Evolutionary conservation across 2,888 invertebrate genomes (phyloP).

Genomic region (Thysanoteuthis rhombus): DNA sequence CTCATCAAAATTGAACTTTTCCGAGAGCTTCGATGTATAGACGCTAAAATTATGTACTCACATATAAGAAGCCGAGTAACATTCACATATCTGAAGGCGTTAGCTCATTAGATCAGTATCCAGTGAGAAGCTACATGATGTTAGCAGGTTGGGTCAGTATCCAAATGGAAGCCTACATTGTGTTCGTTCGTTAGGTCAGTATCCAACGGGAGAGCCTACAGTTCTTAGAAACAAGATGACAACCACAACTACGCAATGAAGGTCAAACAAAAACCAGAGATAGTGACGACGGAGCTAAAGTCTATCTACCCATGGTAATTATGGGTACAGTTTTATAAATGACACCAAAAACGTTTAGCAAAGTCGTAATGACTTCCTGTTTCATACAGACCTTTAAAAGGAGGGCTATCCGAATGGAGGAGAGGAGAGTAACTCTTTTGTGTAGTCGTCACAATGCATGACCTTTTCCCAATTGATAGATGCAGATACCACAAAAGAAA

Average conservation of each 20-base stretch:
- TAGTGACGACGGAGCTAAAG: neutral
- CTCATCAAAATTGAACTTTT: neutral
- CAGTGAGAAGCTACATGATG: neutral
- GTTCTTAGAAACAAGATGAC: neutral
- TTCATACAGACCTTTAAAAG: neutral
- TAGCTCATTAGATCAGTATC: neutral
- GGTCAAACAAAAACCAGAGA: neutral
- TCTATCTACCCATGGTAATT: neutral
- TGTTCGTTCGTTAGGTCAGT: neutral
- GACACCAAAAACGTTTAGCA: neutral
- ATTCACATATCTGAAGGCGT: neutral
- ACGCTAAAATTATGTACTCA: neutral
- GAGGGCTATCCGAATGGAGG: neutral
- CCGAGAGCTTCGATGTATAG: neutral
- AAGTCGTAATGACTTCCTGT: neutral
- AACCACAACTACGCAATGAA: neutral
- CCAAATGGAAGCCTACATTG: neutral
- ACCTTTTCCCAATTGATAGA: neutral
- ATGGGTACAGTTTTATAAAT: neutral
- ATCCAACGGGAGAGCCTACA: neutral
- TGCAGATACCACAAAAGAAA: no score
- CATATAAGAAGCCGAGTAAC: neutral
- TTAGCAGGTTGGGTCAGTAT: neutral
- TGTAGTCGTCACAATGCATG: neutral
- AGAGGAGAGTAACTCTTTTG: neutral